phyloP scores from a whole-genome alignment of 1,140 invertebrate species.

The Sweltsa coloradensis region DNA sequence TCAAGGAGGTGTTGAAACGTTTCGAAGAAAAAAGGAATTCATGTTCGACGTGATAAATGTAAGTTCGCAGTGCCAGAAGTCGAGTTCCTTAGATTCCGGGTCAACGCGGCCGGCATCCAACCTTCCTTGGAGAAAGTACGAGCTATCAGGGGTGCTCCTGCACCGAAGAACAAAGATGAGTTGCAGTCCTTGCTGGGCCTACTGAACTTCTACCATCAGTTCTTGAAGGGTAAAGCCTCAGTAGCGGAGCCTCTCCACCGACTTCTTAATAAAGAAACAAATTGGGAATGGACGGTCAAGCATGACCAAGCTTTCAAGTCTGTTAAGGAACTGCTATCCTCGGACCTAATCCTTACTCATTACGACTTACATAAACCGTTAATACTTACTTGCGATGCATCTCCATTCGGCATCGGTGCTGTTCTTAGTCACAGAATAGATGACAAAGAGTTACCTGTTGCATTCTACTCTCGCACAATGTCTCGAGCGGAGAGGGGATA shows the following conservation, averaged over 20 bases:
- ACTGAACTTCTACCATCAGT: not conserved
- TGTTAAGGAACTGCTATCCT: slow-evolving; percentile 15
- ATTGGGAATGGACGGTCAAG: slow-evolving; percentile 20
- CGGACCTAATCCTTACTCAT: slow-evolving; percentile 22
- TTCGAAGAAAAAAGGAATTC: not conserved
- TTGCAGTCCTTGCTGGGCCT: not conserved
- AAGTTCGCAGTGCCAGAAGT: slow-evolving; percentile 10
- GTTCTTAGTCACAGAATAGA: not conserved
- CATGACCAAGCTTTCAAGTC: slow-evolving; percentile 19
- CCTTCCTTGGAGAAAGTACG: slow-evolving; percentile 18
- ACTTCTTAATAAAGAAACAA: not conserved
- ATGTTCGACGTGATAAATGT: not conserved
- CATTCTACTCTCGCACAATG: not conserved
- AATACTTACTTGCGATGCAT: slow-evolving; percentile 32
- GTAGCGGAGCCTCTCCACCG: not conserved
- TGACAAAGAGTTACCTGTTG: not conserved
- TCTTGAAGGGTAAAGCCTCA: not conserved
- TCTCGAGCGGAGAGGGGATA: not conserved
- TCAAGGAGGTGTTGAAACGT: no score
- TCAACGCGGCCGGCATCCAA: slow-evolving; percentile 19
- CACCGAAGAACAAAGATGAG: slow-evolving; percentile 15
- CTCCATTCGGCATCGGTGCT: slow-evolving; percentile 22
- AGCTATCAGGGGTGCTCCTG: slow-evolving; percentile 14
- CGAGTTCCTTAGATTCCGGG: slow-evolving; percentile 17
- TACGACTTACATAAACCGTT: slow-evolving; percentile 33